Percentiles rank a stretch among this genome's conserved stretches.
phyloP scores from a whole-genome alignment of 2,888 invertebrate species.

The Criorhina ranunculi region DNA sequence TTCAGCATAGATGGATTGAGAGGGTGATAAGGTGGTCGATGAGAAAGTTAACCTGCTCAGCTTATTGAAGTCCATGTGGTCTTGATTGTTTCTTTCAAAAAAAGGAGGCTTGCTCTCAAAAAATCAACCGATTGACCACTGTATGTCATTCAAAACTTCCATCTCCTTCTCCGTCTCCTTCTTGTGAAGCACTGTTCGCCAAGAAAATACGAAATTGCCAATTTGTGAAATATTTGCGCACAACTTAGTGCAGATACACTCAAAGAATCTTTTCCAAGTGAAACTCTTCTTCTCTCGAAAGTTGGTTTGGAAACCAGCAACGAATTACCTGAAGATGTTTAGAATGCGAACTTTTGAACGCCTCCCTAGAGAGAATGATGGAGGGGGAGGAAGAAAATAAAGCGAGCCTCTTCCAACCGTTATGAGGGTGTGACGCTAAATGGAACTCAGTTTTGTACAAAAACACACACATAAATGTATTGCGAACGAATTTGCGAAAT shows the following conservation, averaged over 20 bases:
- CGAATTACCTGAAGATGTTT: slow-evolving; percentile 52
- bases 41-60: too few relatives aligned
- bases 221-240: slow-evolving; percentile 58
- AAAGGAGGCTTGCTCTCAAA: too few relatives aligned
- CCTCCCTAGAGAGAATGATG: not conserved
- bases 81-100: too few relatives aligned
- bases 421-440: not conserved
- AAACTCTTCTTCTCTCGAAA: slow-evolving; percentile 3
- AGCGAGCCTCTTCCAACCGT: not conserved
- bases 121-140: too few relatives aligned
- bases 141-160: not conserved
- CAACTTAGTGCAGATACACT: slow-evolving; percentile 39
- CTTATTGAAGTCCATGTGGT: too few relatives aligned
- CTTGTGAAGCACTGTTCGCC: not conserved
- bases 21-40: too few relatives aligned
- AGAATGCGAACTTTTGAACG: slow-evolving; percentile 14
- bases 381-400: too few relatives aligned
- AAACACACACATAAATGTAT: not conserved
- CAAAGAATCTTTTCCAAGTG: slow-evolving; percentile 32
- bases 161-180: too few relatives aligned
- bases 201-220: slow-evolving; percentile 51
- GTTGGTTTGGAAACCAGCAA: slow-evolving; percentile 9
- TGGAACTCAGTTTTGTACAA: not conserved
- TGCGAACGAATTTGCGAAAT: slow-evolving; percentile 8
- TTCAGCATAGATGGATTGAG: too few relatives aligned